phyloP scores from a whole-genome alignment of 2,888 invertebrate genomes.

The Syrphus vitripennis region DNA sequence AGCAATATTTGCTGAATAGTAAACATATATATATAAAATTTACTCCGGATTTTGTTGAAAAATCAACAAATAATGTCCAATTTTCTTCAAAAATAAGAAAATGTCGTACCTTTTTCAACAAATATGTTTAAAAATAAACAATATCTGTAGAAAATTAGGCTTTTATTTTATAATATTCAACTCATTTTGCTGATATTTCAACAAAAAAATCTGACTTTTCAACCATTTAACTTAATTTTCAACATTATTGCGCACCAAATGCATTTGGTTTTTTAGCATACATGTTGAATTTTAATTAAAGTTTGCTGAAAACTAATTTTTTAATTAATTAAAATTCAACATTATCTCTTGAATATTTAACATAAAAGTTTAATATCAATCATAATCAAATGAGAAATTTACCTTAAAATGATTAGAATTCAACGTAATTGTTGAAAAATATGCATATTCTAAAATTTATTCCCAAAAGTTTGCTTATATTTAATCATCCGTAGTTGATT shows the following conservation, averaged over 20 bases:
- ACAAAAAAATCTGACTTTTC: neutral
- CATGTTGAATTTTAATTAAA: neutral
- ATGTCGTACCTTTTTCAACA: neutral
- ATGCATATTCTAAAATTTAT: neutral
- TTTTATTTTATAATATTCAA: neutral
- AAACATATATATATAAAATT: neutral
- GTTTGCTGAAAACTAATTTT: neutral
- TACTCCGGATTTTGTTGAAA: neutral
- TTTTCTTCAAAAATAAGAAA: neutral
- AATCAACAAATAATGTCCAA: neutral
- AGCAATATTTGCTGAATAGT: neutral
- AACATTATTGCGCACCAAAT: neutral
- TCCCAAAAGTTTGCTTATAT: slow-evolving; percentile 3
- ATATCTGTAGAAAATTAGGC: neutral
- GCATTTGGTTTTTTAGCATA: neutral
- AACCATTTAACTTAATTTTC: neutral
- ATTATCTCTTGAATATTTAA: neutral
- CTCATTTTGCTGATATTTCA: neutral
- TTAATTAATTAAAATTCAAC: neutral
- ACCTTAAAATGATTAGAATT: neutral
- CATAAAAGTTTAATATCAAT: neutral
- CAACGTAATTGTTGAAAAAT: neutral
- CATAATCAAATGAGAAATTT: neutral
- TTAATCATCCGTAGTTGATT: neutral
- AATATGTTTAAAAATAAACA: neutral